Conservation (phyloP, 2,113 vertebrate species). For the Thalassarche chlororhynchos region DNA sequence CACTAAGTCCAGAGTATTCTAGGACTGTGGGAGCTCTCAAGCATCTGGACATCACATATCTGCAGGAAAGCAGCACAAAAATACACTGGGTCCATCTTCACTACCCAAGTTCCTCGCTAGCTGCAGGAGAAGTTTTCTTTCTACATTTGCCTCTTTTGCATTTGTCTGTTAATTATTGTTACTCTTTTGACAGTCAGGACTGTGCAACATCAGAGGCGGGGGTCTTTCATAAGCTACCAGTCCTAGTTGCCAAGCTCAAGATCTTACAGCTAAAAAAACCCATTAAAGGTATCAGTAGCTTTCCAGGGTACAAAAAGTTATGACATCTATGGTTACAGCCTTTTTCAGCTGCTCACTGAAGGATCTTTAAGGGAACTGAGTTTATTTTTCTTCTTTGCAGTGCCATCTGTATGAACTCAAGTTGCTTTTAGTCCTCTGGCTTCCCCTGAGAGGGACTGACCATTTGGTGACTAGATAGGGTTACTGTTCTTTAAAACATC, state of each 20-base stretch:
- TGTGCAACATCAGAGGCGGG: background rate
- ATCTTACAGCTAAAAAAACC: background rate
- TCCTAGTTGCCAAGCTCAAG: background rate
- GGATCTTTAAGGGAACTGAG: background rate
- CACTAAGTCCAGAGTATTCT: background rate
- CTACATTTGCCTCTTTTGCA: background rate
- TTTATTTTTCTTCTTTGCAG: background rate
- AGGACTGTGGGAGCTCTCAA: background rate
- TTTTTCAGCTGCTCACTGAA: background rate
- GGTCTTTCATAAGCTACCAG: background rate
- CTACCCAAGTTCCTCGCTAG: background rate
- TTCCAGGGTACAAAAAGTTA: background rate
- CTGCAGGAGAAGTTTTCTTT: background rate
- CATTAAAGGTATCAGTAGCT: background rate
- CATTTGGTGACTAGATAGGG: background rate
- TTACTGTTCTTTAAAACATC: background rate
- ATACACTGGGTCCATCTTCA: fast-evolving
- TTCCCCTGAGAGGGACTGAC: background rate
- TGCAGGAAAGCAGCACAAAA: background rate
- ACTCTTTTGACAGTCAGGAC: background rate
- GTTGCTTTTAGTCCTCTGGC: background rate
- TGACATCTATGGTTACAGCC: background rate
- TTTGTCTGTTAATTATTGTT: background rate
- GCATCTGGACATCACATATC: background rate
- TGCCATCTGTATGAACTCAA: background rate